These are phyloP conservation scores for Ceuthmochares aereus DNA, from an alignment of 2,113 vertebrate genomes.

Conservation along the genomic window DNA sequence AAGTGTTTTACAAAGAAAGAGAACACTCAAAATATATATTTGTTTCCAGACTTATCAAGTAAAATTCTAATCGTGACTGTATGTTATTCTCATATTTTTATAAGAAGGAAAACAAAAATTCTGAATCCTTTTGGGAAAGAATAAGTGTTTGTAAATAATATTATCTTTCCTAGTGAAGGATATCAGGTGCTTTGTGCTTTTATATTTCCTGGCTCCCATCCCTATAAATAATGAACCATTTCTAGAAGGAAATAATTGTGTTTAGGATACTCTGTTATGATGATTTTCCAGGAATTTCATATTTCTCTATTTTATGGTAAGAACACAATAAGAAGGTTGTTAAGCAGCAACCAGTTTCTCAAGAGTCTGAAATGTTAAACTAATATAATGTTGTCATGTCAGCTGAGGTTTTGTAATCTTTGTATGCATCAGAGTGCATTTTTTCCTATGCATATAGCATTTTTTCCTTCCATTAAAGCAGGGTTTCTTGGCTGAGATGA, in stretches of 20 bases:
- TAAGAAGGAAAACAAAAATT: neutral
- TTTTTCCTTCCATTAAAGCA: neutral
- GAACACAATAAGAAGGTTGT: neutral
- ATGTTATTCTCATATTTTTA: neutral
- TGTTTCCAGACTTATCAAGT: neutral
- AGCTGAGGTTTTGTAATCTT: neutral
- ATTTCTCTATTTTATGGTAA: neutral
- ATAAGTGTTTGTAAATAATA: neutral
- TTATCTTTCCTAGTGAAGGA: neutral
- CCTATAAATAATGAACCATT: neutral
- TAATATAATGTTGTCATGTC: neutral
- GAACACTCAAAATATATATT: neutral
- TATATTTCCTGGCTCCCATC: neutral
- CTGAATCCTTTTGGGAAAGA: neutral
- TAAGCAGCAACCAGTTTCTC: neutral
- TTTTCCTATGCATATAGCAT: neutral
- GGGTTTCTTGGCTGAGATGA: neutral
- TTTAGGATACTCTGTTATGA: neutral
- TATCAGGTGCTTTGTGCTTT: neutral
- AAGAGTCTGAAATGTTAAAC: neutral
- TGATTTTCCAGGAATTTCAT: neutral
- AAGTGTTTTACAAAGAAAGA: neutral
- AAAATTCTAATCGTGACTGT: neutral
- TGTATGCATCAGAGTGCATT: neutral
- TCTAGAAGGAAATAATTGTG: neutral